phyloP scores from a whole-genome alignment of 2,888 invertebrate genomes.

The Andrena haemorrhoa region DNA sequence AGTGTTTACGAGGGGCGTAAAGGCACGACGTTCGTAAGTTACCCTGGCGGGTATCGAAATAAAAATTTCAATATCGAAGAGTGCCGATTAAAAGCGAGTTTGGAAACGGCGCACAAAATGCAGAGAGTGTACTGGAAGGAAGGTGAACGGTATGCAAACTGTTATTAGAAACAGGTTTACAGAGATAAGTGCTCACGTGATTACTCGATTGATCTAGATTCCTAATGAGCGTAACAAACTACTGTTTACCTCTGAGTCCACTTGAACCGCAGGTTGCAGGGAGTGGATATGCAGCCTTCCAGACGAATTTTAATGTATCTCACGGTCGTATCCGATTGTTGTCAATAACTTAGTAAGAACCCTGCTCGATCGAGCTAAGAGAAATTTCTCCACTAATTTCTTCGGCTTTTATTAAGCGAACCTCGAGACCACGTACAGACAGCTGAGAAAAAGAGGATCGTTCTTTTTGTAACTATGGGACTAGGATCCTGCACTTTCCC shows the following conservation, averaged over 20 bases:
- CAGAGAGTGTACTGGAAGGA: not conserved
- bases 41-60: not conserved
- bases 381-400: not conserved
- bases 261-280: not conserved
- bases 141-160: conserved; percentile 19
- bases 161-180: conserved; percentile 29
- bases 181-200: conserved; percentile 27
- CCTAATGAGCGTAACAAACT: not conserved
- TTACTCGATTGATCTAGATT: conserved; percentile 32
- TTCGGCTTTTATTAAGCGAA: not conserved
- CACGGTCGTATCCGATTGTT: no score
- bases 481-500: no score
- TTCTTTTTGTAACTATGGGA: not conserved
- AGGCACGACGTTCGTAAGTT: not conserved
- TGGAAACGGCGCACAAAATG: not conserved
- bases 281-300: not conserved
- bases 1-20: no score
- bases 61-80: not conserved
- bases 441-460: not conserved
- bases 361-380: not conserved
- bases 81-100: not conserved
- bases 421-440: not conserved
- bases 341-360: not conserved
- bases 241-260: not conserved
- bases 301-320: not conserved